Base-by-base conservation (phyloP, 2,797 vertebrate species). In the Centroberyx gerrardi region DNA sequence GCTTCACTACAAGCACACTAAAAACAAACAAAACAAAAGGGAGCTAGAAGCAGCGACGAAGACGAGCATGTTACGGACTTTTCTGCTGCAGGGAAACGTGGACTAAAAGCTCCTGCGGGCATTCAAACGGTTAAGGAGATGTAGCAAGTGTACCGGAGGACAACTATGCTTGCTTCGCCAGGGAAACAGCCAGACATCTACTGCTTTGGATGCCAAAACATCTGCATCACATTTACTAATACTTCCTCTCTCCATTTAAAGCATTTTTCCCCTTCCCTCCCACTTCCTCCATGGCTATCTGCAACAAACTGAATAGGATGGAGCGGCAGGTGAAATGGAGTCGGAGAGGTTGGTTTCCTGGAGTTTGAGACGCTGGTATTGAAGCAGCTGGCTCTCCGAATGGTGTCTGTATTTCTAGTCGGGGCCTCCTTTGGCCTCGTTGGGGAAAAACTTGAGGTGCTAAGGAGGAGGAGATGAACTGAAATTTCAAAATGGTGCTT, bases 401-500 rank as follows among this genome's bases (percentile, higher is more conserved):
- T 61, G 22, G 59, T 46, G 54, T 48, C 49, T 61, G 27, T 38
- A 58, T 29, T 54, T 72, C 29, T 3, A 13, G 33, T n/a, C 36
- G 73, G 79, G 69, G 38, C 49, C 33, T 42, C 18, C 46, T 71
- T 13, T 48, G 62, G 42, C 66, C 74, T 60, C 28, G 59, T 69
- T 28, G 44, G 61, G 46, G 46, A 62, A 31, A 71, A 77, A 82
- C 14, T 1, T 22, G 28, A 70, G 90, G 91, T 91, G 91, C 91
- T 84, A 82, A 55, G 68, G 66, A 69, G 49, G 63, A 64, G 17
- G 78, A 58, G 62, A 63, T 53, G 69, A 87, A 90, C 84, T 85
- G 88, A 89, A 60, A 79, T 90, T 93, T 93, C 84, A 77, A 86
- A 90, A 94, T 88, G 94, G 94, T 95, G 94, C 94, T 94, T 83